Evolutionary conservation across 2,797 vertebrate genomes (phyloP).

Genomic region (Chelidonichthys spinosus): DNA sequence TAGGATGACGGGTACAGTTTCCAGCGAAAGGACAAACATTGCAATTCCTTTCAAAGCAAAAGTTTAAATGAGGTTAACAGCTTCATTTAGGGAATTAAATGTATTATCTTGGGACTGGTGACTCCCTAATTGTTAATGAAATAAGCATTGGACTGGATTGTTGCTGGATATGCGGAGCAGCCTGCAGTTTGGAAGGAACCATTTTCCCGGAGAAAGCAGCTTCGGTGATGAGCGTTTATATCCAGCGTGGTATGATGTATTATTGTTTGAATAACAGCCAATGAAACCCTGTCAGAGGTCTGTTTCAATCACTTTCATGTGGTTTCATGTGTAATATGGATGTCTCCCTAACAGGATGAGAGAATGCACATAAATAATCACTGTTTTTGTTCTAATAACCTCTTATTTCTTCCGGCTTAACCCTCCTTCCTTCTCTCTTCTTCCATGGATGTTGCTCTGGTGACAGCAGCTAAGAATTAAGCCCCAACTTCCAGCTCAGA

Average conservation of each 20-base stretch:
- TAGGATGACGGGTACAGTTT: slow-evolving; percentile 2
- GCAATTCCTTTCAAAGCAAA: slow-evolving; percentile 13
- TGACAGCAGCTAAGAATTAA: slow-evolving; percentile 65
- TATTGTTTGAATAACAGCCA: background rate
- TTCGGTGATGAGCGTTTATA: background rate
- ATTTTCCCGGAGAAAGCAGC: background rate
- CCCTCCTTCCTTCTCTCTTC: slow-evolving; percentile 8
- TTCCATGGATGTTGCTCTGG: slow-evolving; percentile 29
- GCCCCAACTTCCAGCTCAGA: slow-evolving; percentile 52
- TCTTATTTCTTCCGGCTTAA: slow-evolving; percentile 18
- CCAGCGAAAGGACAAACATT: background rate
- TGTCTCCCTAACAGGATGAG: background rate
- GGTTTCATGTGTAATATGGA: slow-evolving; percentile 3
- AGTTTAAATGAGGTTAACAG: slow-evolving; percentile 32
- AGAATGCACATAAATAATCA: background rate
- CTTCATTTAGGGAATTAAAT: slow-evolving; percentile 32
- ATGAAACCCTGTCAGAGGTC: background rate
- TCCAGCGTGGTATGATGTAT: background rate
- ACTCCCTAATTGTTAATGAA: slow-evolving; percentile 24
- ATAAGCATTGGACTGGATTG: slow-evolving; percentile 1
- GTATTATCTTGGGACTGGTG: slow-evolving; percentile 4
- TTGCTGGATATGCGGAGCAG: background rate
- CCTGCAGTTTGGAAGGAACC: background rate
- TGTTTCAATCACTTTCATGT: background rate
- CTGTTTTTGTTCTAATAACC: slow-evolving; percentile 30